Conservation (phyloP, 2,113 vertebrate genomes). For the Oreocharis arfaki region DNA sequence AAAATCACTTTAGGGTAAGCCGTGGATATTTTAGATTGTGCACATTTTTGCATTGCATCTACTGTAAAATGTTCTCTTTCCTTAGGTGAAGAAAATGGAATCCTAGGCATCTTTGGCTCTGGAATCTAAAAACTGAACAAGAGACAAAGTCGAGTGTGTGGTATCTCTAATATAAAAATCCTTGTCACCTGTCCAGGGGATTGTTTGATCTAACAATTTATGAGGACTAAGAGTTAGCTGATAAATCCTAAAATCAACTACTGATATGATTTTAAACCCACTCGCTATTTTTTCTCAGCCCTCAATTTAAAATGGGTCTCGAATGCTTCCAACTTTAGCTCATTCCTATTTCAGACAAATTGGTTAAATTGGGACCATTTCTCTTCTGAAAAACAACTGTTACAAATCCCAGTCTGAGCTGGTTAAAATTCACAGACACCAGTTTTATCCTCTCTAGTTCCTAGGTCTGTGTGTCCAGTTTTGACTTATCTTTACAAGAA, state of each 20-base stretch:
- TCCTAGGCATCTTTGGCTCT: background rate
- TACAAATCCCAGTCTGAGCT: background rate
- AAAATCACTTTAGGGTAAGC: background rate
- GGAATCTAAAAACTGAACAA: background rate
- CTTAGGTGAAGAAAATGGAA: background rate
- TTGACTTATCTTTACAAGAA: background rate
- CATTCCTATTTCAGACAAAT: background rate
- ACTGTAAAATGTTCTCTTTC: background rate
- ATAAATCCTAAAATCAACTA: background rate
- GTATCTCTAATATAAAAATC: background rate
- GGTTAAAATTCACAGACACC: background rate
- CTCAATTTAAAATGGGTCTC: background rate
- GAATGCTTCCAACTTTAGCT: background rate
- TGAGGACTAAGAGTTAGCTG: background rate
- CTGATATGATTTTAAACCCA: background rate
- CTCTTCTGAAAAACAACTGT: background rate
- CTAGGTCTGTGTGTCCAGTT: background rate
- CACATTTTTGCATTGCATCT: background rate
- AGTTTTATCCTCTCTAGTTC: background rate
- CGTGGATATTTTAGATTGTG: background rate
- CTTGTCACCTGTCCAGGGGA: background rate
- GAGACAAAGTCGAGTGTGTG: background rate
- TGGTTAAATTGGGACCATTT: background rate
- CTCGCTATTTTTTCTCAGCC: background rate
- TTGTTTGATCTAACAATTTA: background rate